phyloP scores from a whole-genome alignment of 2,797 vertebrate genomes.

The Saxicola maurus region DNA sequence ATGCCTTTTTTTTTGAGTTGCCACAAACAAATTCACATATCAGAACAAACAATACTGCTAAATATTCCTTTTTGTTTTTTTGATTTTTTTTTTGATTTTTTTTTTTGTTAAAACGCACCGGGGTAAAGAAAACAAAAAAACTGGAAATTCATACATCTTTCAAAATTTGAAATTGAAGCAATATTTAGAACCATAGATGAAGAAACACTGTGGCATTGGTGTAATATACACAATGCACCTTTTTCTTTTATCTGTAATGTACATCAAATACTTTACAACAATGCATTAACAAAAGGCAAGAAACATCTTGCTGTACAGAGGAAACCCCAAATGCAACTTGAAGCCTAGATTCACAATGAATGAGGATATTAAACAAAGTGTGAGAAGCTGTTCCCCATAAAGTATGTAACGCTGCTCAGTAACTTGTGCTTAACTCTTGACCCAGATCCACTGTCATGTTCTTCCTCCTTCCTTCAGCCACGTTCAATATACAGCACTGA shows the following conservation, averaged over 20 bases:
- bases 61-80: conserved; percentile 76
- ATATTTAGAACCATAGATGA: conserved; percentile 86
- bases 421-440: conserved; percentile 87
- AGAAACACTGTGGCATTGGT: conserved; percentile 86
- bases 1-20: conserved; percentile 79
- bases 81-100: not conserved
- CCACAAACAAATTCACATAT: conserved; percentile 88
- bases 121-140: conserved; percentile 74
- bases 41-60: conserved; percentile 88
- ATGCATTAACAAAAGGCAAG: conserved; percentile 90
- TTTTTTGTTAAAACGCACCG: conserved; percentile 75
- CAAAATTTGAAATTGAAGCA: conserved; percentile 80
- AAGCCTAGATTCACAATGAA: conserved; percentile 85
- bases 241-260: conserved; percentile 85
- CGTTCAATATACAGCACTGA: conserved; percentile 59
- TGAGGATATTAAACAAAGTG: conserved; percentile 79
- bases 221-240: conserved; percentile 93
- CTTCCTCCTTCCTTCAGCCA: conserved; percentile 59
- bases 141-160: conserved; percentile 82
- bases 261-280: conserved; percentile 98
- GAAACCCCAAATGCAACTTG: conserved; percentile 84
- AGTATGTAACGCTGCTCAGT: conserved; percentile 71
- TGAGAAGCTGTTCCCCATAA: conserved; percentile 87
- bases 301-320: conserved; percentile 83
- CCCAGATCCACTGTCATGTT: conserved; percentile 51